Evolutionary conservation across 2,797 vertebrate species (phyloP).

Genomic region (Sphenodon punctatus): DNA sequence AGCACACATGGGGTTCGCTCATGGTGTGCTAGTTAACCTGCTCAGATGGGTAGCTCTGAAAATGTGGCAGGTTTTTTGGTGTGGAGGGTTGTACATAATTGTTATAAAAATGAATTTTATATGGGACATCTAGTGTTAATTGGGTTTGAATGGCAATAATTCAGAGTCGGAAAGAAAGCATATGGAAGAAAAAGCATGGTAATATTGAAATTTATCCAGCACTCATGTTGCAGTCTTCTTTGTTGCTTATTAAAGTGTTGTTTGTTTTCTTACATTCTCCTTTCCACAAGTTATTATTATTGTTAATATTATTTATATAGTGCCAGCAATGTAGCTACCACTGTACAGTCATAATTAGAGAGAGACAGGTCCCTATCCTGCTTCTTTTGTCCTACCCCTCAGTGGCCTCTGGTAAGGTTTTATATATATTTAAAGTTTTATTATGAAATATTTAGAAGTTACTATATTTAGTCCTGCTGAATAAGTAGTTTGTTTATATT

Average conservation of each 20-base stretch:
- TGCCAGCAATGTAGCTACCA: too few species aligned
- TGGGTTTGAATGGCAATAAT: neutral
- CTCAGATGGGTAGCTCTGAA: too few species aligned
- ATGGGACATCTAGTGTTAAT: neutral
- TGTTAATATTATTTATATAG: too few species aligned
- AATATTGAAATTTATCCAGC: neutral
- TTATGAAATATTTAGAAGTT: constrained; percentile 78
- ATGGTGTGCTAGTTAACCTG: neutral
- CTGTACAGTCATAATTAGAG: too few species aligned
- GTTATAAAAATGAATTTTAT: constrained; percentile 25
- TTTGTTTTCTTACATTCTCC: constrained; percentile 14
- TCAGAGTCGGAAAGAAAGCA: constrained; percentile 17
- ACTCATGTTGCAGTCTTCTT: constrained; percentile 3
- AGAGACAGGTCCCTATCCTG: too few species aligned
- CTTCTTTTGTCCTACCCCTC: too few species aligned
- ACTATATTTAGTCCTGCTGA: constrained; percentile 71
- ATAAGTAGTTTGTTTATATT: constrained; percentile 65
- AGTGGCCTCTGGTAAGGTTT: constrained; percentile 61
- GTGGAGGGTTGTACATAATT: neutral
- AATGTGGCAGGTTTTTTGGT: neutral
- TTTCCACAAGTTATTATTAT: constrained; percentile 41
- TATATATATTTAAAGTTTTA: constrained; percentile 71
- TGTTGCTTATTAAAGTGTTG: too few species aligned
- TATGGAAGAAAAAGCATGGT: neutral
- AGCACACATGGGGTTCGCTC: neutral